A percentile compares a stretch with the other conserved stretches of the same genome.
phyloP scores from a whole-genome alignment of 2,113 vertebrate species.

The Vombatus ursinus region DNA sequence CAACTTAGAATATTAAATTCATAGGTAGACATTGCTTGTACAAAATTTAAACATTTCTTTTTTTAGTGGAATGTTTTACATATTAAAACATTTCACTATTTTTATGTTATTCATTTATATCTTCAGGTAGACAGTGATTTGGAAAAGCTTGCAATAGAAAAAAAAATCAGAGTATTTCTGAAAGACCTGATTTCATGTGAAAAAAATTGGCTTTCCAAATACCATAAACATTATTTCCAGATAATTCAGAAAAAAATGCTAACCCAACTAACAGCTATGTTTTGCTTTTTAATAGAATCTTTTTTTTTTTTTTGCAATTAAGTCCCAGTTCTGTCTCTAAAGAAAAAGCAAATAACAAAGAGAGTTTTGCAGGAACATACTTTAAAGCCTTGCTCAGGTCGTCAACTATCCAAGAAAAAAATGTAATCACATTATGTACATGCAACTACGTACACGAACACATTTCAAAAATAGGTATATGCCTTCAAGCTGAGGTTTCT shows the following conservation, averaged over 20 bases:
- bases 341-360: not conserved
- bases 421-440: not conserved
- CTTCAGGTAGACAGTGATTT: slow-evolving; percentile 47
- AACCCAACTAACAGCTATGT: not conserved
- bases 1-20: slow-evolving; percentile 10
- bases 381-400: not conserved
- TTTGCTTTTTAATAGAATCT: not conserved
- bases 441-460: slow-evolving; percentile 19
- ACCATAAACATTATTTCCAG: not conserved
- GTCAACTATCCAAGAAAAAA: slow-evolving; percentile 16
- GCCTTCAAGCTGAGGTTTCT: slow-evolving; percentile 48
- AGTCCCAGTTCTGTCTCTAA: slow-evolving; percentile 38
- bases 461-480: slow-evolving; percentile 12
- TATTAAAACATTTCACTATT: slow-evolving; percentile 20
- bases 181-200: not conserved
- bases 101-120: slow-evolving; percentile 50
- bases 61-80: slow-evolving; percentile 44
- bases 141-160: slow-evolving; percentile 33
- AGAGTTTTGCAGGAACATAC: not conserved
- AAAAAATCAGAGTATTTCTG: not conserved
- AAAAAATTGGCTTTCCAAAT: not conserved
- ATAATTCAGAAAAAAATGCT: slow-evolving; percentile 19
- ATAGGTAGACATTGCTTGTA: not conserved
- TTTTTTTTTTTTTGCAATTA: slow-evolving; percentile 31
- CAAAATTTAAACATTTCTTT: slow-evolving; percentile 46